These are phyloP conservation scores for Cebidichthys violaceus DNA, from an alignment of 2,113 vertebrate species.

Conservation along the genomic window DNA sequence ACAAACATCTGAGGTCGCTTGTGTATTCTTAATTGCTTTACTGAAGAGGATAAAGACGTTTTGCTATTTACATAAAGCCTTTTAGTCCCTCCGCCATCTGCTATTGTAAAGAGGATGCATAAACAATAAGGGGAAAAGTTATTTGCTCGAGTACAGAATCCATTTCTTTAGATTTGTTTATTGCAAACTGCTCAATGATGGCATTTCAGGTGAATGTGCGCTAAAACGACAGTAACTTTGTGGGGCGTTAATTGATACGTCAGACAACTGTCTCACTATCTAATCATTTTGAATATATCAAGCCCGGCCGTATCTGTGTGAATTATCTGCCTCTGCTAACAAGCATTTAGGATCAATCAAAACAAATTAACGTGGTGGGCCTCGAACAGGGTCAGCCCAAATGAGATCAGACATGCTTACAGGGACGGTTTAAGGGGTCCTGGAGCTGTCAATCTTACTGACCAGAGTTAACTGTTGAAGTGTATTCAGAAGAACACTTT, in stretches of 20 bases:
- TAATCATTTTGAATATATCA: slow-evolving; percentile 52
- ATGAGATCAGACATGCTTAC: slow-evolving; percentile 67
- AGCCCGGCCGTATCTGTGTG: slow-evolving; percentile 28
- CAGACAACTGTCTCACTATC: slow-evolving; percentile 21
- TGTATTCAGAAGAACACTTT: slow-evolving; percentile 26
- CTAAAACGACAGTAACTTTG: not conserved
- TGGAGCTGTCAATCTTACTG: slow-evolving; percentile 57
- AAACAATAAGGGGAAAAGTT: not conserved
- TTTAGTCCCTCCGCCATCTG: slow-evolving; percentile 23
- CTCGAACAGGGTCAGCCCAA: slow-evolving; percentile 61
- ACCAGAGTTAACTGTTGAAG: slow-evolving; percentile 35
- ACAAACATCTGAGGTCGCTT: slow-evolving; percentile 23
- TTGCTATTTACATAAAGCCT: slow-evolving; percentile 31
- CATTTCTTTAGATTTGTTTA: not conserved
- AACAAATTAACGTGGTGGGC: slow-evolving; percentile 58
- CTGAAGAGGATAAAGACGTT: slow-evolving; percentile 21
- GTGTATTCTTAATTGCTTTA: slow-evolving; percentile 22
- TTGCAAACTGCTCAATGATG: not conserved
- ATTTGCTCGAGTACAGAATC: not conserved
- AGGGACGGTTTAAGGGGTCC: slow-evolving; percentile 43
- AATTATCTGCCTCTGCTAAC: slow-evolving; percentile 54
- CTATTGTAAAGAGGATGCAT: not conserved
- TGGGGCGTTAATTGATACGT: slow-evolving; percentile 37
- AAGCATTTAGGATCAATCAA: slow-evolving; percentile 71
- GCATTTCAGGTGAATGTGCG: slow-evolving; percentile 14